These are phyloP conservation scores for Indicator indicator DNA, from an alignment of 2,113 vertebrate genomes.

Conservation along the genomic window DNA sequence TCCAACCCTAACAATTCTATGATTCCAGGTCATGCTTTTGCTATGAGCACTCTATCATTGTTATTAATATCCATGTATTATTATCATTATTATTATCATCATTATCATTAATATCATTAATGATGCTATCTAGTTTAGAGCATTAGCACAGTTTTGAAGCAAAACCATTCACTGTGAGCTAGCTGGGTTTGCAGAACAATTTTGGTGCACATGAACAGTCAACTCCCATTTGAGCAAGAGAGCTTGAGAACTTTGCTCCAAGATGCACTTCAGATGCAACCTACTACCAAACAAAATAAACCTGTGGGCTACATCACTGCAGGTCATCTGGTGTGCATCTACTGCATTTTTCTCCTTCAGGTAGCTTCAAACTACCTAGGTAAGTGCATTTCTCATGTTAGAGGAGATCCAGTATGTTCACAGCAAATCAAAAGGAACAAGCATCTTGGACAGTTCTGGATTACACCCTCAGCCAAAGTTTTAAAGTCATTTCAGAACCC, in stretches of 20 bases:
- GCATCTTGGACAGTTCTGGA: not conserved
- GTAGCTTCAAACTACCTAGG: not conserved
- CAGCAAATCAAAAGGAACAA: not conserved
- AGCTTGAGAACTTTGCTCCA: not conserved
- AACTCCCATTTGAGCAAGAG: not conserved
- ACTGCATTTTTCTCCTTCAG: not conserved
- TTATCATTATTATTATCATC: too few relatives aligned
- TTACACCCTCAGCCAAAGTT: not conserved
- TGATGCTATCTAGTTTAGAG: not conserved
- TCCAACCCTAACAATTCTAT: too few relatives aligned
- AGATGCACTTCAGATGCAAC: not conserved
- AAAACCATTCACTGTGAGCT: not conserved
- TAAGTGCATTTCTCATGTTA: not conserved
- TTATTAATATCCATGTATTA: too few relatives aligned
- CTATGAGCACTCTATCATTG: not conserved
- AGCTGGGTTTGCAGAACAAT: not conserved
- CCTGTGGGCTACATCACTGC: not conserved
- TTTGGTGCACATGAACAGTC: not conserved
- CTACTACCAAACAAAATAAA: not conserved
- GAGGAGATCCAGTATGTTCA: not conserved
- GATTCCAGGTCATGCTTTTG: not conserved
- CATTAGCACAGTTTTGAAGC: not conserved
- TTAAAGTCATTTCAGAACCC: not conserved
- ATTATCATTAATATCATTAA: not conserved
- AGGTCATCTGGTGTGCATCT: fast-evolving